A percentile compares a stretch with the other conserved stretches of the same genome.
Conservation (phyloP, 1,140 invertebrate species). For the Drosophila albomicans region DNA sequence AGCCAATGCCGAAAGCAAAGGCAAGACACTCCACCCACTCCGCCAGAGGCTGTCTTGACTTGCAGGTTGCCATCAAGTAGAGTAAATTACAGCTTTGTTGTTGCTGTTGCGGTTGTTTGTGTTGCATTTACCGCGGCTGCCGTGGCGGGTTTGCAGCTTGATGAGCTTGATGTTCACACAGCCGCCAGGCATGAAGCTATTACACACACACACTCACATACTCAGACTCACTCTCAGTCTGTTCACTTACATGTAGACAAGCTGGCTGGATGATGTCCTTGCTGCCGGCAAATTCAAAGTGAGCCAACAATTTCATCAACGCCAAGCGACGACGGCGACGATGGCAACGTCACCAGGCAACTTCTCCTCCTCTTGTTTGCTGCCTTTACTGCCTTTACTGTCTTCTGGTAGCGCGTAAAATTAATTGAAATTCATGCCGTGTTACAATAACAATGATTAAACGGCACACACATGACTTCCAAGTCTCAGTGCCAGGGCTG, state of each 20-base stretch:
- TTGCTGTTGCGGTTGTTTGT: conserved; percentile 32
- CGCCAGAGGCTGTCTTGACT: conserved; percentile 24
- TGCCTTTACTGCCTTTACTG: conserved; percentile 2
- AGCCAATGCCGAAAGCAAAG: conserved; percentile 15
- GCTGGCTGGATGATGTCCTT: conserved; percentile 65
- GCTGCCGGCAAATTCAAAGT: conserved; percentile 82
- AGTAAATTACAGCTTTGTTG: conserved; percentile 58
- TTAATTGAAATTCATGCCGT: conserved; percentile 83
- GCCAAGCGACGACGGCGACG: conserved; percentile 65
- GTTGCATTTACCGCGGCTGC: conserved; percentile 49
- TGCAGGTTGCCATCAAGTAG: conserved; percentile 43
- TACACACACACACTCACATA: conserved; percentile 54
- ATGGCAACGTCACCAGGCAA: conserved; percentile 42
- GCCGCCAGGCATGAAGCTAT: conserved; percentile 82
- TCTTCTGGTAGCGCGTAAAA: conserved; percentile 75
- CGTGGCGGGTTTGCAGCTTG: conserved; percentile 49
- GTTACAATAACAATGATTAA: conserved; percentile 84
- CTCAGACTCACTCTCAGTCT: not conserved
- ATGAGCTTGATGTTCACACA: conserved; percentile 84
- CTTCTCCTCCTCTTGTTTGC: not conserved
- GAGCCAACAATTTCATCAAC: conserved; percentile 83
- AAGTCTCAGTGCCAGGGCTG: conserved; percentile 51
- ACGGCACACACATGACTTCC: conserved; percentile 65
- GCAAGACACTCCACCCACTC: conserved; percentile 45
- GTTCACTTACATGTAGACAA: conserved; percentile 1